Conservation (phyloP, 2,113 vertebrate species). For the Excalfactoria chinensis region DNA sequence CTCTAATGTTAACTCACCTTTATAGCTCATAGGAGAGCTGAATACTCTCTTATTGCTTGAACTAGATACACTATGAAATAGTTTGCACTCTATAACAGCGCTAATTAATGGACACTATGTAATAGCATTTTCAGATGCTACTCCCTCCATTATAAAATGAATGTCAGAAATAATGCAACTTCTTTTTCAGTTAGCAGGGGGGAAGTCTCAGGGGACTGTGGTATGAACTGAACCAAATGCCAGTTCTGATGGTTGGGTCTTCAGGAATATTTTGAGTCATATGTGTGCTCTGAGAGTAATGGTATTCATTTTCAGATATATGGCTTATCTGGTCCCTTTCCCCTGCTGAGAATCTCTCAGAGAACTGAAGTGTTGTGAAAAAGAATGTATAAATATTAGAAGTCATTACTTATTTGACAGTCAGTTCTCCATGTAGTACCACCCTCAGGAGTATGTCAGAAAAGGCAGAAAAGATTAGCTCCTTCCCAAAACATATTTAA, state of each 20-base stretch:
- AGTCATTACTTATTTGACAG: not conserved
- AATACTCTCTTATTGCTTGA: not conserved
- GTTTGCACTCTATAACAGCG: not conserved
- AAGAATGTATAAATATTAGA: not conserved
- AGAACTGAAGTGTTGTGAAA: not conserved
- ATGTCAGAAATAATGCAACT: not conserved
- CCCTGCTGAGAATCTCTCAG: not conserved
- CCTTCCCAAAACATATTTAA: not conserved
- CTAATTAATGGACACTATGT: not conserved
- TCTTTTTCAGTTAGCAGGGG: not conserved
- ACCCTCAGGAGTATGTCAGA: not conserved
- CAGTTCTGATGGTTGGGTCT: not conserved
- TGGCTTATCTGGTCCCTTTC: not conserved
- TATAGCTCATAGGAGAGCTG: not conserved
- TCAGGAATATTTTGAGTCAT: not conserved
- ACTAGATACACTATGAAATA: not conserved
- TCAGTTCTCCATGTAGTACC: not conserved
- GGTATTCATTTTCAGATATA: not conserved
- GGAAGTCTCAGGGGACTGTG: not conserved
- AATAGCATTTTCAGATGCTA: fast-evolving
- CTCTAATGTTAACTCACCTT: not conserved
- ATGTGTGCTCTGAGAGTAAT: not conserved
- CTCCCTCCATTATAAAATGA: not conserved
- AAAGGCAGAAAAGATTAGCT: not conserved
- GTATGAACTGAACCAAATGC: not conserved